Evolutionary conservation across 2,888 invertebrate species (phyloP), one percentile per base, ranked within the genome.

Genomic region (Herminia tarsipennalis): DNA sequence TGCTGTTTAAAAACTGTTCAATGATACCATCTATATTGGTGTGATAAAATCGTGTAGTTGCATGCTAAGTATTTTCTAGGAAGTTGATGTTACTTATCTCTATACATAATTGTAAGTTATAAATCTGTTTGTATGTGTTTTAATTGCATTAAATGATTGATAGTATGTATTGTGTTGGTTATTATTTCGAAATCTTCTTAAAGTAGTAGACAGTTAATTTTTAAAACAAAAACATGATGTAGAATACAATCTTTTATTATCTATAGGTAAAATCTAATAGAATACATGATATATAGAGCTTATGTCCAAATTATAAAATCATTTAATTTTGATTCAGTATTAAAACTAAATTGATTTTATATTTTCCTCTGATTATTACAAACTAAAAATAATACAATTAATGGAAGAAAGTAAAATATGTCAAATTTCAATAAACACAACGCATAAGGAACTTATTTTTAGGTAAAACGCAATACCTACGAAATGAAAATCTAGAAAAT

Each of bases 261-360:
- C 71, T 80, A 78, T 63, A 65, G 70, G 65, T 76, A 79, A 74
- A 80, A 78, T 74, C 78, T 81, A 67, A 57, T 65, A 81, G 67
- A 79, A 85, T 86, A 88, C 86, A 84, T 81, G 88, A 87, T 67
- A 65, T 84, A 33, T 42, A 85, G 71, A 80, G 78, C 62, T 81
- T 81, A 79, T 76, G 79, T 86, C 81, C 82, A 81, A 88, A 88
- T 87, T 88, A 89, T 86, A 89, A 82, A 89, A 77, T 83, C 71
- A 81, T 81, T 81, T 73, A 86, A 86, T 86, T 86, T 86, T 76
- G 85, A 84, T 86, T 79, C 67, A 50, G 68, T 53, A 62, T 78
- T 78, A 78, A 78, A 86, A 83, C 70, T 8, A 64, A 78, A 87
- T 86, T 85, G 86, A 87, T 88, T 88, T 80, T 66, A 70, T 67